Evolutionary conservation across 2,113 vertebrate genomes (phyloP).

Genomic region (Cephalopterus ornatus): DNA sequence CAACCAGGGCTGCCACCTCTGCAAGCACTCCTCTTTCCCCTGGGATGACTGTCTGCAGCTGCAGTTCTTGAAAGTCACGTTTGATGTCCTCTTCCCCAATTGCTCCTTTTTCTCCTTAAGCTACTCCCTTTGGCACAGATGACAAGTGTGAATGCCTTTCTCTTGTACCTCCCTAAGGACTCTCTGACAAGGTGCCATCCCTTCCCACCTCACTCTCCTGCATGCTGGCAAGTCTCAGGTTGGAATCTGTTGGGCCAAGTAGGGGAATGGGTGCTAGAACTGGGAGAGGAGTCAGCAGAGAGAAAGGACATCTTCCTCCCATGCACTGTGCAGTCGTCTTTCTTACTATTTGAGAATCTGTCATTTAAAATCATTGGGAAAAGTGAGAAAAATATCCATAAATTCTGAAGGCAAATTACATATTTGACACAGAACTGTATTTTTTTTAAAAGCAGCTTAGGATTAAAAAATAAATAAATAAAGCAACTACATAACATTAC

Average conservation of each 20-base stretch:
- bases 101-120: neutral
- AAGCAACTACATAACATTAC: neutral
- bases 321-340: neutral
- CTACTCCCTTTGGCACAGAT: neutral
- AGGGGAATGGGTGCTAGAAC: accelerated
- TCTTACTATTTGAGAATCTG: constrained; percentile 16
- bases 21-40: neutral
- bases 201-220: neutral
- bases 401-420: neutral
- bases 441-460: neutral
- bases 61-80: neutral
- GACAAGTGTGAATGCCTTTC: neutral
- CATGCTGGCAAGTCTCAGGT: neutral
- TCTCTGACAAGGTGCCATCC: neutral
- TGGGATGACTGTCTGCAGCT: neutral
- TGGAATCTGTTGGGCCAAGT: neutral
- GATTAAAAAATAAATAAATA: neutral
- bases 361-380: neutral
- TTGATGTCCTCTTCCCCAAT: accelerated
- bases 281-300: neutral
- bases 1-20: neutral
- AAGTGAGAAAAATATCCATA: constrained; percentile 24
- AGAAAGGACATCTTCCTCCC: neutral
- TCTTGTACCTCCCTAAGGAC: neutral
- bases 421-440: neutral